Base-by-base conservation (phyloP, 1,140 invertebrate genomes). In the Polypedilum vanderplanki region DNA sequence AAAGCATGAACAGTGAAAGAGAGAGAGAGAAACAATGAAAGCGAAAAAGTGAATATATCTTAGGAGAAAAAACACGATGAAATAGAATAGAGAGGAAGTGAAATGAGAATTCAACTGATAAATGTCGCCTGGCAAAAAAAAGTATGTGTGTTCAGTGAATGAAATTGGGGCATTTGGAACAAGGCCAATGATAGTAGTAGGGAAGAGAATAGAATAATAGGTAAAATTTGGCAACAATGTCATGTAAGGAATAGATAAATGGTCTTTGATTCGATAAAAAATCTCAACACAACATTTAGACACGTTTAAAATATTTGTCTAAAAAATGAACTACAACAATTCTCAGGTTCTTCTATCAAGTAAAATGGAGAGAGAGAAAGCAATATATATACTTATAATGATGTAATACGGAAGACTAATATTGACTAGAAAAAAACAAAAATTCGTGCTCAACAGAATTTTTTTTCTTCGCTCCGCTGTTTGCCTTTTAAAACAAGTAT, bases 381-480 rank as follows among this genome's bases (percentile, higher is more conserved):
- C 24, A 33, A 33, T 33, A 33, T 33, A 33, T 12, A 57, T 57
- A n/a, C n/a, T n/a, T n/a, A n/a, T 57, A 57, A 57, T 57, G 46
- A 57, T 57, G 46, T 57, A 57, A 57, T 57, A n/a, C 46, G 46
- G 46, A 57, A 57, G 46, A n/a, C 46, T 15, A 57, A 57, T 57
- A 57, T 57, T 57, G 12, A 57, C 46, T n/a, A 3, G n/a, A n/a
- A 57, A 57, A 57, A 57, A 57, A 57, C 46, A 57, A 57, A 57
- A 57, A 57, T 57, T 57, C 46, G 46, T 57, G 46, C 46, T 57
- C 46, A 57, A 57, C 46, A 57, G 46, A 57, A 57, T 57, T 57
- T 57, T 57, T 57, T 33, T 33, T 33, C 24, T 33, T 33, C 24
- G 24, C 24, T 46, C 8, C 41, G 12, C 10, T 57, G 46, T 57